Conservation (phyloP, 2,113 vertebrate genomes). For the Ascaphus truei region DNA sequence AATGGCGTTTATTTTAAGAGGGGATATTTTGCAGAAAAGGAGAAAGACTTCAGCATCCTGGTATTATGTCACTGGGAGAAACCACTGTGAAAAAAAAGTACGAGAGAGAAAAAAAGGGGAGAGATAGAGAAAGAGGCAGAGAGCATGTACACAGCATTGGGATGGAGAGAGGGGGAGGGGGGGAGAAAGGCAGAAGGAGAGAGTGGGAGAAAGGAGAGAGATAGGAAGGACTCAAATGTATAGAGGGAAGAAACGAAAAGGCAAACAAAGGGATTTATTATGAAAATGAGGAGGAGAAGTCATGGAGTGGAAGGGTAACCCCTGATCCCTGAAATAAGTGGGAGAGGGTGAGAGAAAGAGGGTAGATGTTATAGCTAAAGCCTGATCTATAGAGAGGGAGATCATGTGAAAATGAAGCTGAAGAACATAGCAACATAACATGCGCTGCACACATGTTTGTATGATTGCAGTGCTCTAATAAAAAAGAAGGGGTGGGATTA, state of each 20-base stretch:
- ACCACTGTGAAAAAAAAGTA: slow-evolving; percentile 39
- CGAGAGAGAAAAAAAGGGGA: slow-evolving; percentile 3
- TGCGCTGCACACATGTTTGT: background rate
- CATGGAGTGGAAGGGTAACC: background rate
- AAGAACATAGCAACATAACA: background rate
- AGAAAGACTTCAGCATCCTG: slow-evolving; percentile 39
- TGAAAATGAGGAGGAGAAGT: slow-evolving; percentile 18
- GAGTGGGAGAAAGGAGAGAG: slow-evolving; percentile 30
- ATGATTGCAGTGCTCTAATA: background rate
- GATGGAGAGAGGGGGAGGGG: slow-evolving; percentile 34
- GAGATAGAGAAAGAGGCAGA: slow-evolving; percentile 36
- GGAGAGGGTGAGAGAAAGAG: background rate
- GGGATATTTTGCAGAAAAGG: slow-evolving; percentile 41
- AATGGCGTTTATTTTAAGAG: slow-evolving; percentile 47
- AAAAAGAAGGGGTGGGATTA: no score
- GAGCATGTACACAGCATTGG: slow-evolving; percentile 36
- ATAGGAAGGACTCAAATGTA: slow-evolving; percentile 32
- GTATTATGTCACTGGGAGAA: slow-evolving; percentile 47
- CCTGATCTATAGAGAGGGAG: background rate
- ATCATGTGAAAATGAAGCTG: slow-evolving; percentile 1
- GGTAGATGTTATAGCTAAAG: slow-evolving; percentile 35
- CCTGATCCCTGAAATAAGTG: background rate
- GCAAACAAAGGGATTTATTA: slow-evolving; percentile 8
- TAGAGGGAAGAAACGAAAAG: background rate
- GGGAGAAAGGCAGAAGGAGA: slow-evolving; percentile 44